Conservation (phyloP, 2,797 vertebrate species). For the Myiothlypis coronata region DNA sequence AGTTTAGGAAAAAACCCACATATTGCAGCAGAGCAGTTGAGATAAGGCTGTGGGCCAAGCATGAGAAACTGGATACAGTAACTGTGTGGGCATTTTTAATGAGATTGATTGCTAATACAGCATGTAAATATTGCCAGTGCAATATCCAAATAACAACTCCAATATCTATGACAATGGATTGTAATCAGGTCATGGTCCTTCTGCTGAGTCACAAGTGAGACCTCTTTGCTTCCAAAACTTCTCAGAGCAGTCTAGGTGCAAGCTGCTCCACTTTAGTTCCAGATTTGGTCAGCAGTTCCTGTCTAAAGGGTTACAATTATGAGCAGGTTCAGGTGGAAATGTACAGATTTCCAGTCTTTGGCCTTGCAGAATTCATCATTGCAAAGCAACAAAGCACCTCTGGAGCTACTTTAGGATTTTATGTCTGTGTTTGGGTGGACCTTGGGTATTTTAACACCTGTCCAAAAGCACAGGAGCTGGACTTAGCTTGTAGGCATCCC, state of each 20-base stretch:
- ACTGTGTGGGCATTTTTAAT: not conserved
- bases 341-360: not conserved
- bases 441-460: not conserved
- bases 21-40: not conserved
- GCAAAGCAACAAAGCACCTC: not conserved
- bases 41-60: not conserved
- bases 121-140: not conserved
- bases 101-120: not conserved
- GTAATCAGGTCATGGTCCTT: not conserved
- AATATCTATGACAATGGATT: not conserved
- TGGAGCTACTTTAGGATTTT: not conserved
- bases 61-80: not conserved
- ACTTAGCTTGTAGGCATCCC: not conserved
- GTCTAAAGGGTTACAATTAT: not conserved
- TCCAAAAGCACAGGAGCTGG: accelerated
- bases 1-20: not conserved
- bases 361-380: not conserved
- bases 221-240: not conserved
- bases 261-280: not conserved
- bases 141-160: not conserved
- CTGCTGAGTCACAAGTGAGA: not conserved
- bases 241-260: not conserved
- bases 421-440: not conserved
- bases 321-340: not conserved
- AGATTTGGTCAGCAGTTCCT: not conserved